A percentile compares a stretch with the other conserved stretches of the same genome.
phyloP scores from a whole-genome alignment of 2,888 invertebrate genomes.

The Aleiodes testaceus region DNA sequence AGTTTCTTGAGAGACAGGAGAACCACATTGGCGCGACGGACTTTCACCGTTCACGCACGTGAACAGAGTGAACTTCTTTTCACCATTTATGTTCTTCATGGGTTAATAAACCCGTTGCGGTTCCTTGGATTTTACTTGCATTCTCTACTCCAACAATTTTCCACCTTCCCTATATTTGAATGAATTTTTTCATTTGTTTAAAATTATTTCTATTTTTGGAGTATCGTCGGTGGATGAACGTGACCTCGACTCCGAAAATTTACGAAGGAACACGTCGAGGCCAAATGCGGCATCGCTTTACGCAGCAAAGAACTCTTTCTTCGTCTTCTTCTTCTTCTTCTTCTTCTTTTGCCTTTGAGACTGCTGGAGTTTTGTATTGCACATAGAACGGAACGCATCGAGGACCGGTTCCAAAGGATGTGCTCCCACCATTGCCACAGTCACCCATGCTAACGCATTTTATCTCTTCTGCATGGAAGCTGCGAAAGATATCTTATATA shows the following conservation, averaged over 20 bases:
- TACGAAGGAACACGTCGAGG: conserved; percentile 46
- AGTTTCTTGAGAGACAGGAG: conserved; percentile 27
- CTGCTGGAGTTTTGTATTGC: conserved; percentile 33
- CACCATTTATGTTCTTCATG: conserved; percentile 27
- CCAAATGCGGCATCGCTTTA: conserved; percentile 43
- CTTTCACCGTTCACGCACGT: conserved; percentile 46
- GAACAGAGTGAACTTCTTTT: conserved; percentile 43
- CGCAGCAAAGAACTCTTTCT: conserved; percentile 44
- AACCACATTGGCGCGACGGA: conserved; percentile 33
- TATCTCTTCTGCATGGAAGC: conserved; percentile 33
- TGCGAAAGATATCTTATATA: too few relatives aligned
- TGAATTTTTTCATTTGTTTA: neutral
- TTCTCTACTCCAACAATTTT: conserved; percentile 12
- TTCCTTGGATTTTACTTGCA: conserved; percentile 20
- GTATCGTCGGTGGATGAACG: neutral
- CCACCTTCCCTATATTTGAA: neutral
- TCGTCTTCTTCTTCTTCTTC: conserved; percentile 54
- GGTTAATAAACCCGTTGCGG: conserved; percentile 27
- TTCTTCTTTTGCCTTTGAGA: conserved; percentile 42
- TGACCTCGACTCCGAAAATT: conserved; percentile 47
- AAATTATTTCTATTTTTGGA: neutral
- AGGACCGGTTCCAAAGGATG: conserved; percentile 72
- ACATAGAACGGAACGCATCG: conserved; percentile 7
- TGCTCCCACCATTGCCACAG: conserved; percentile 62
- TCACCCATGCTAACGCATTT: conserved; percentile 36